Evolutionary conservation across 2,888 invertebrate species (phyloP), one percentile per base, ranked within the genome.

Genomic region (Leptopilina syphax): DNA sequence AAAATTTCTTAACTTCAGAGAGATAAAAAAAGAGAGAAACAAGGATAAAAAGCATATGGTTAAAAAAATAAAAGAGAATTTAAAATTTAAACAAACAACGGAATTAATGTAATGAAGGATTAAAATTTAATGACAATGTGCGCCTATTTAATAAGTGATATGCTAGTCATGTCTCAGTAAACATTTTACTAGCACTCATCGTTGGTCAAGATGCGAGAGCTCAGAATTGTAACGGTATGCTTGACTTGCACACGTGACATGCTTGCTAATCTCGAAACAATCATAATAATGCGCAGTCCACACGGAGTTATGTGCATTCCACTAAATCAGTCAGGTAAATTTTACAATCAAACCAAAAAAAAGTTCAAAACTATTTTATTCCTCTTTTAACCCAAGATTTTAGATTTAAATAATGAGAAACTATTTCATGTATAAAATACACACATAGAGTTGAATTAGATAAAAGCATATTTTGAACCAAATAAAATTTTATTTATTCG

Each of bases 151-250:
- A 44, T 34, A 54, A 57, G 34, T 73, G 34, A 8, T 57, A 57
- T 73, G 73, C 54, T n/a, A 57, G 57, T 73, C 73, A 73, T 73
- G 73, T 34, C n/a, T 73, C 41, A 12, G 13, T 57, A 8, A 70
- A 70, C 24, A 70, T 70, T 70, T 54, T 70, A 70, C 50, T 54
- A 24, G 70, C 70, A 70, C 70, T 70, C 70, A 47, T 54, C 70
- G 24, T 54, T 70, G 70, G 70, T 70, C 70, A 70, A 68, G 70
- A 70, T 70, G 50, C 50, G 70, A 70, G 27, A 27, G 50, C 70
- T 70, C 27, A 50, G 63, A 54, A 70, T 70, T 13, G 50, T 70
- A 70, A 70, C 70, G 70, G 70, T 70, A 70, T 70, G 50, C 24
- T 68, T 68, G 50, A 47, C 18, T 24, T 68, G 70, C 50, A 47